A percentile compares a stretch with the other conserved stretches of the same genome.
These are phyloP conservation scores for Nyctibius grandis DNA, from an alignment of 2,797 vertebrate species.

Conservation along the genomic window DNA sequence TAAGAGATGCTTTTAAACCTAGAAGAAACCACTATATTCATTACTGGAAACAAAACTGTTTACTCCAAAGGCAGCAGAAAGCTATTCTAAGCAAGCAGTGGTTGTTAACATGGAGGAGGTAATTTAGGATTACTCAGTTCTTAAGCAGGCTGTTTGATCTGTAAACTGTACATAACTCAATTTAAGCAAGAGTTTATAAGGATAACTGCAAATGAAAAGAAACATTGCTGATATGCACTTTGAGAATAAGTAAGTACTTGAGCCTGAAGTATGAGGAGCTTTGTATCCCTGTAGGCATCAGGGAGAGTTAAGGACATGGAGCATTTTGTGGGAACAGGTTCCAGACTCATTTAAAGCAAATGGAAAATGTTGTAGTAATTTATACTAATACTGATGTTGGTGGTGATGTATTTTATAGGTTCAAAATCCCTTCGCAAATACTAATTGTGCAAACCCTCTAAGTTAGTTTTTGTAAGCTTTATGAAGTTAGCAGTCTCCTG, in stretches of 20 bases:
- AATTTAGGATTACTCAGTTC: background rate
- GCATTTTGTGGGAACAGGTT: background rate
- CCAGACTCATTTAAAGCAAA: background rate
- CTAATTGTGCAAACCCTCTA: background rate
- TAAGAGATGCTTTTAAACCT: background rate
- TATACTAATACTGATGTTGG: background rate
- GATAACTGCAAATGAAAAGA: background rate
- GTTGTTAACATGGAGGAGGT: background rate
- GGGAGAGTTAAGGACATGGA: background rate
- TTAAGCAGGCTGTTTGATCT: background rate
- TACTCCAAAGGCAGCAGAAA: background rate
- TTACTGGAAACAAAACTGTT: constrained; percentile 1
- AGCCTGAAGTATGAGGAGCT: background rate
- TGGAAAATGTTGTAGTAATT: background rate
- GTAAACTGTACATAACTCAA: background rate
- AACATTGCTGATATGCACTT: background rate
- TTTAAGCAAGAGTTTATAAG: background rate
- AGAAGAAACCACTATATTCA: background rate
- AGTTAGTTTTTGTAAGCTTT: background rate
- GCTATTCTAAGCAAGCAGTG: background rate
- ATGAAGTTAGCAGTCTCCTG: background rate
- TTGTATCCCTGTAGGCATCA: background rate
- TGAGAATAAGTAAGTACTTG: background rate
- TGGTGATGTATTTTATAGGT: background rate
- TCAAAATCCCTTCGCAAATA: background rate